Base-by-base conservation (phyloP, 2,888 invertebrate species). In the Stenotaenia linearis region DNA sequence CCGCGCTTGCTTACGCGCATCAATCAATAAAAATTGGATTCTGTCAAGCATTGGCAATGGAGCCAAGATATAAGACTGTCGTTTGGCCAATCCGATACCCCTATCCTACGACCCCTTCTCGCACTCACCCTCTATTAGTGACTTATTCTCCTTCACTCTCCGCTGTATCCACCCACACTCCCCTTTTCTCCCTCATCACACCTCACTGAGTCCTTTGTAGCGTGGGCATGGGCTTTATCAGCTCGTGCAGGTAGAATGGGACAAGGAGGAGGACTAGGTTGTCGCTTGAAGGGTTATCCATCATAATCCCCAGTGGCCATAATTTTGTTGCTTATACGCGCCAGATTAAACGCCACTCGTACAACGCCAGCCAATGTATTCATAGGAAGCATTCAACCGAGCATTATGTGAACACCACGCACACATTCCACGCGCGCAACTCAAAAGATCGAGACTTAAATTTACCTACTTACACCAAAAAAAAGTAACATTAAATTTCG, bases 91-190 rank as follows among this genome's bases (percentile, higher is more conserved):
- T 30, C 50, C 77, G 77, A 56, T 77, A 77, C 35, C 77, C 78
- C 78, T 69, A 75, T 79, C 79, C 81, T 77, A 80, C 78, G 78
- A 50, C 76, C 69, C 69, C 79, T 75, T 81, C 80, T 79, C 80
- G 78, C 78, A 61, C 77, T 23, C 40, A 45, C 76, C 61, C 77
- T 35, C 78, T 50, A 50, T 50, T 50, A 50, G 50, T 50, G 23
- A 25, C 18, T 79, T 30, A 75, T 77, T 80, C 45, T 28, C 74
- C 32, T 32, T 74, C 74, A 30, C 28, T 74, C 74, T 74, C 74
- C 5, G 18, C 21, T n/a, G 7, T 18, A 12, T 45, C 69, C 69
- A 69, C 69, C 69, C 69, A 10, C 56, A 21, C 69, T 28, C 69
- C 28, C 69, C 69, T 50, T 50, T 18, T 18, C 50, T 50, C 69